These are phyloP conservation scores for Gasterosteus aculeatus DNA, from an alignment of 2,113 vertebrate species.

Conservation along the genomic window DNA sequence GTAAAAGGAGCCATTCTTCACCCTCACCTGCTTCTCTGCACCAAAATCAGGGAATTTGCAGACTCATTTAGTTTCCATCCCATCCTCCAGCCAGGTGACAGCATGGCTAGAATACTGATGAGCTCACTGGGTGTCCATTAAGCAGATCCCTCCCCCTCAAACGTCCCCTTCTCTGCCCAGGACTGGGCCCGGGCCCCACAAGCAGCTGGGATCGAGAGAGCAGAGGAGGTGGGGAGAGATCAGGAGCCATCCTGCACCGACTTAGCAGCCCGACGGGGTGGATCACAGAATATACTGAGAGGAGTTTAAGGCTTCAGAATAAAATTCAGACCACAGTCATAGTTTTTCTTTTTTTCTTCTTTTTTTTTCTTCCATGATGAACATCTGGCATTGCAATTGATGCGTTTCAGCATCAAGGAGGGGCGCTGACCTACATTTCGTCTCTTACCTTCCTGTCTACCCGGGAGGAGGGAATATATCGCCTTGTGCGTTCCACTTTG, in stretches of 20 bases:
- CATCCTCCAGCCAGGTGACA: slow-evolving; percentile 79
- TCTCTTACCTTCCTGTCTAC: background rate
- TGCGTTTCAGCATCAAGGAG: background rate
- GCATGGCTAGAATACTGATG: slow-evolving; percentile 79
- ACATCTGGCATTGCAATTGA: slow-evolving; percentile 14
- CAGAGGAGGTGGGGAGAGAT: slow-evolving; percentile 19
- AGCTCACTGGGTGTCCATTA: slow-evolving; percentile 74
- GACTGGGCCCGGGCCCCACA: slow-evolving; percentile 20
- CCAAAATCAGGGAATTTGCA: slow-evolving; percentile 81
- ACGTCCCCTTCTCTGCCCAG: slow-evolving; percentile 36
- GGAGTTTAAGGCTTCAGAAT: slow-evolving; percentile 16
- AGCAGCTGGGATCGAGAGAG: slow-evolving; percentile 60
- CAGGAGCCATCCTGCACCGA: slow-evolving; percentile 46
- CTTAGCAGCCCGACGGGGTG: slow-evolving; percentile 54
- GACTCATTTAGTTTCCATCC: slow-evolving; percentile 81
- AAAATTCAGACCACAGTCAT: slow-evolving; percentile 38
- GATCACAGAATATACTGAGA: slow-evolving; percentile 49
- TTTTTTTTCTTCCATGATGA: slow-evolving; percentile 26
- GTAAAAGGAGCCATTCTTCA: slow-evolving; percentile 45
- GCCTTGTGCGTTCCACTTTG: too few species aligned
- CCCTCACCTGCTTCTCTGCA: slow-evolving; percentile 75
- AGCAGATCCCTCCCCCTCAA: slow-evolving; percentile 37
- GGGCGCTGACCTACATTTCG: background rate
- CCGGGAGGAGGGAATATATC: background rate
- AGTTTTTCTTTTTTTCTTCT: slow-evolving; percentile 44